Evolutionary conservation across 2,797 vertebrate species (phyloP), one percentile per base, ranked within the genome.

Genomic region (Acrossocheilus wenchowensis): DNA sequence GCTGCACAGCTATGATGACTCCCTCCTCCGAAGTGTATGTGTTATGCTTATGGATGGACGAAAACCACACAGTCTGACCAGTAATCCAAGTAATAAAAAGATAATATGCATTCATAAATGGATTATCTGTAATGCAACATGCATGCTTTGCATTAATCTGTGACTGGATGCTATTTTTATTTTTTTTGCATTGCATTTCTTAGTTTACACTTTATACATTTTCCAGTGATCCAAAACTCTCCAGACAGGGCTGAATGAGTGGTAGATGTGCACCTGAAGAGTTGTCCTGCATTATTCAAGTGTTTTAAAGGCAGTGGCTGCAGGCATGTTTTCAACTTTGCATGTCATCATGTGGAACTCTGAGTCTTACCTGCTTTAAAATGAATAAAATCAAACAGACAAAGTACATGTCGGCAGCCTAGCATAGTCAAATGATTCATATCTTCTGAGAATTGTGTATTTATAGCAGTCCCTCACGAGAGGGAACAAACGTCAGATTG

Each of bases 1-100:
- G 88, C 85, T 90, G 74, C 87, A 87, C 89, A 78, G 78, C 85
- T 74, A 89, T 85, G 83, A 91, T 90, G 87, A 88, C 88, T 91
- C 87, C 90, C 81, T 87, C 83, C 30, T 90, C 80, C 86, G 62
- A 88, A 86, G 85, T 89, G 69, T 81, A 87, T 91, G 74, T n/a
- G 86, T 91, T 80, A 79, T 81, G 82, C 30, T 78, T 86, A 68
- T 85, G 41, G 45, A 83, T 64, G 71, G 52, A 66, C 66, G 10
- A 57, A 85, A 73, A 68, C 57, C 26, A 66, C 34, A 82, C 39
- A 50, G 5, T 30, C 11, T 54, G 68, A 54, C 48, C 71, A 81
- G 81, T 64, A 68, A 82, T 41, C 54, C 26, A 71, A 54, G 64
- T 23, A 36, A 50, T 36, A 12, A 74, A 75, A 64, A 74, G 26